Conservation (phyloP, 2,113 vertebrate genomes). For the Oreamnos americanus region DNA sequence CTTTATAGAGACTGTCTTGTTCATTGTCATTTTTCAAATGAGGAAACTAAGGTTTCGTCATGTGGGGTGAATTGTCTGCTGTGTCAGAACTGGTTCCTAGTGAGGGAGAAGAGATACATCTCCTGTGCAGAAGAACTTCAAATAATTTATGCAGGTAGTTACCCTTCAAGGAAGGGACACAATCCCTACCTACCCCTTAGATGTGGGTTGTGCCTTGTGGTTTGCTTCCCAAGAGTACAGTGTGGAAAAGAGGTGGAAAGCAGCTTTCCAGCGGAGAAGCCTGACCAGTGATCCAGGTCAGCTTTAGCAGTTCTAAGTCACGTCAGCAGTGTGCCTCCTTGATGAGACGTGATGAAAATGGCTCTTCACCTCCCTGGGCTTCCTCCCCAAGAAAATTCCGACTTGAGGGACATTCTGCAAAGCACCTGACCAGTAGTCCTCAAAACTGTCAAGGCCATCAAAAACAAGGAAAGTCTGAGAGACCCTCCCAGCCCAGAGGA, state of each 20-base stretch:
- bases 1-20: not conserved
- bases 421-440: not conserved
- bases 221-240: not conserved
- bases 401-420: not conserved
- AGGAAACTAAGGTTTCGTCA: not conserved
- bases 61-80: not conserved
- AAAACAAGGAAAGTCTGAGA: not conserved
- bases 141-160: not conserved
- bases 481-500: not conserved
- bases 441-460: not conserved
- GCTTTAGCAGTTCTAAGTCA: fast-evolving
- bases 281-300: not conserved
- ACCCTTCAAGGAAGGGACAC: no score
- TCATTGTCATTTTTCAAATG: not conserved
- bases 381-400: not conserved
- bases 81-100: not conserved
- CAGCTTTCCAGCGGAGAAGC: not conserved
- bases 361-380: not conserved
- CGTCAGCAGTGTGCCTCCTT: not conserved
- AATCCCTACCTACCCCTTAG: not conserved
- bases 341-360: not conserved
- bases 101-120: not conserved
- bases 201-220: not conserved
- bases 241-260: not conserved
- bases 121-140: not conserved